Percentiles rank a stretch among this genome's conserved stretches.
phyloP scores from a whole-genome alignment of 2,888 invertebrate species.

The Drosophila longiperda region DNA sequence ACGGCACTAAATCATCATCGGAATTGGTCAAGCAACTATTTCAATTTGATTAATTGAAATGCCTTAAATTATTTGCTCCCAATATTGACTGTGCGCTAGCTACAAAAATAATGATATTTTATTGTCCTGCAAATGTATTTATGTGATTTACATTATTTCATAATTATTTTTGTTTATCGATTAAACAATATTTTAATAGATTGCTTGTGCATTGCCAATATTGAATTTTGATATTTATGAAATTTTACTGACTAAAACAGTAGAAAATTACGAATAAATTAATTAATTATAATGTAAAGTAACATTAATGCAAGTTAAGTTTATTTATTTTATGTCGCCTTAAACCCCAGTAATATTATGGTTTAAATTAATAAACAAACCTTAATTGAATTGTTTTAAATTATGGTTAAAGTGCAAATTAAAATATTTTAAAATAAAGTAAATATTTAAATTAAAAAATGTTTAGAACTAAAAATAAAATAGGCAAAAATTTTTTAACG shows the following conservation, averaged over 20 bases:
- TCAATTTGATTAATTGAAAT: conserved; percentile 51
- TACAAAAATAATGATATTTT: background rate
- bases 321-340: background rate
- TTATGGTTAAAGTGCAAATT: too few species aligned
- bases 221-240: background rate
- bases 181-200: background rate
- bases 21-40: conserved; percentile 70
- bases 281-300: background rate
- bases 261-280: background rate
- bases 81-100: background rate
- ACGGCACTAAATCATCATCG: conserved; percentile 40
- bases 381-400: background rate
- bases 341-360: background rate
- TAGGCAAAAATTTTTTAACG: rapidly evolving
- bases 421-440: too few species aligned
- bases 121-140: background rate
- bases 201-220: background rate
- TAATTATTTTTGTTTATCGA: background rate
- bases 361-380: background rate
- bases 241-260: background rate
- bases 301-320: background rate
- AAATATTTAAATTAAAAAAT: background rate
- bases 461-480: background rate
- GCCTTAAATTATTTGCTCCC: background rate
- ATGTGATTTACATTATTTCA: background rate